Evolutionary conservation across 2,888 invertebrate species (phyloP).

Genomic region (Helobdella robusta): DNA sequence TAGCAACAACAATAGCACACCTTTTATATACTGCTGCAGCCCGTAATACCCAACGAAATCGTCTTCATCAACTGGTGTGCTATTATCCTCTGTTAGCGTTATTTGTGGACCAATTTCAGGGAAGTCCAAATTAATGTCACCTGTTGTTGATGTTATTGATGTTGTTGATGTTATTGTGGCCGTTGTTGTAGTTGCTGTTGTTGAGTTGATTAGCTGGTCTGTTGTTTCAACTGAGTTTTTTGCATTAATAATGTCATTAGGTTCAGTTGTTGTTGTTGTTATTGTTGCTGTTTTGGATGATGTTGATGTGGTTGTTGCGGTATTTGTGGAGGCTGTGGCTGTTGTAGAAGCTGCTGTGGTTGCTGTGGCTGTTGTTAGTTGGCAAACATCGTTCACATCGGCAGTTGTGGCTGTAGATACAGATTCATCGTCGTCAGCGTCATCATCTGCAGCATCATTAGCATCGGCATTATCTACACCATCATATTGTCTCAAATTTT

Average conservation of each 20-base stretch:
- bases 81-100: conserved; percentile 39
- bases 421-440: too few relatives aligned
- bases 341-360: too few relatives aligned
- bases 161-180: too few relatives aligned
- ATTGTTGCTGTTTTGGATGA: not conserved
- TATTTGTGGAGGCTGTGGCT: too few relatives aligned
- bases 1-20: conserved; percentile 1
- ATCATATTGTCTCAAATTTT: too few relatives aligned
- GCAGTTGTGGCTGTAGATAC: not conserved
- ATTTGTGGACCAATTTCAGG: conserved; percentile 35
- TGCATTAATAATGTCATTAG: not conserved
- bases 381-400: too few relatives aligned
- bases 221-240: too few relatives aligned
- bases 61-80: conserved; percentile 39
- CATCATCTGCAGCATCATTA: too few relatives aligned
- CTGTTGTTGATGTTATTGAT: too few relatives aligned
- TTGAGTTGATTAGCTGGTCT: not conserved
- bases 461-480: too few relatives aligned
- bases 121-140: conserved; percentile 37
- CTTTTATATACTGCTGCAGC: conserved; percentile 28
- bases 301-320: not conserved
- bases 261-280: not conserved
- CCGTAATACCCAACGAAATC: conserved; percentile 38
- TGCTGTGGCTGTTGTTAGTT: too few relatives aligned
- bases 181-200: not conserved